phyloP scores from a whole-genome alignment of 2,797 vertebrate genomes.

The Sebastes minor region DNA sequence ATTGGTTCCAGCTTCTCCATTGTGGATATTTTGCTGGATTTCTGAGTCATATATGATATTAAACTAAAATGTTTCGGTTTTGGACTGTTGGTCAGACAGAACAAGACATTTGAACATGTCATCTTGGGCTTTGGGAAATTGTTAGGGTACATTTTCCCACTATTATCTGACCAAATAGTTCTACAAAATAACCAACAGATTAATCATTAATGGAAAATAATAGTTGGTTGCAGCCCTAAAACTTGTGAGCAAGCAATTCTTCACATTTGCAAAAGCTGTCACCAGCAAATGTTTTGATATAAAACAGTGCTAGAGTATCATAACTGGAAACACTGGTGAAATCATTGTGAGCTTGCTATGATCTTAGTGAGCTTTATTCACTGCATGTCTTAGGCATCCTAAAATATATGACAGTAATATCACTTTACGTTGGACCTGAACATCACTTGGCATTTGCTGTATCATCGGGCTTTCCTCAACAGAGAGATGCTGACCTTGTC shows the following conservation, averaged over 20 bases:
- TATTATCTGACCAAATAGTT: background rate
- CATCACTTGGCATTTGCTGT: background rate
- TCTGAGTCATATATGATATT: background rate
- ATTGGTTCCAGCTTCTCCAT: background rate
- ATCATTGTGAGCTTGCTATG: background rate
- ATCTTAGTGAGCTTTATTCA: background rate
- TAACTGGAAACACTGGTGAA: background rate
- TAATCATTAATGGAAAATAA: background rate
- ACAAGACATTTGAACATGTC: background rate
- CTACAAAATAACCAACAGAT: background rate
- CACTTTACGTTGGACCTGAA: background rate
- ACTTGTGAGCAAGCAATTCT: background rate
- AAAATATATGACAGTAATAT: background rate
- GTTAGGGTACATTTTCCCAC: background rate
- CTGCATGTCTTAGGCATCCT: background rate
- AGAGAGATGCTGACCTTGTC: slow-evolving; percentile 47
- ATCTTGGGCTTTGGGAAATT: too few relatives aligned
- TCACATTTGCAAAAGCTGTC: background rate
- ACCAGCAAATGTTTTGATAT: background rate
- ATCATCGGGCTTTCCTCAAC: background rate
- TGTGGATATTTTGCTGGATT: background rate
- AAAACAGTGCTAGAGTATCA: background rate
- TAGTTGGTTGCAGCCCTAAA: background rate
- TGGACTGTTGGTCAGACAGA: background rate
- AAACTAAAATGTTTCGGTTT: background rate